phyloP scores from a whole-genome alignment of 2,113 vertebrate species.

The Lamprotornis superbus region DNA sequence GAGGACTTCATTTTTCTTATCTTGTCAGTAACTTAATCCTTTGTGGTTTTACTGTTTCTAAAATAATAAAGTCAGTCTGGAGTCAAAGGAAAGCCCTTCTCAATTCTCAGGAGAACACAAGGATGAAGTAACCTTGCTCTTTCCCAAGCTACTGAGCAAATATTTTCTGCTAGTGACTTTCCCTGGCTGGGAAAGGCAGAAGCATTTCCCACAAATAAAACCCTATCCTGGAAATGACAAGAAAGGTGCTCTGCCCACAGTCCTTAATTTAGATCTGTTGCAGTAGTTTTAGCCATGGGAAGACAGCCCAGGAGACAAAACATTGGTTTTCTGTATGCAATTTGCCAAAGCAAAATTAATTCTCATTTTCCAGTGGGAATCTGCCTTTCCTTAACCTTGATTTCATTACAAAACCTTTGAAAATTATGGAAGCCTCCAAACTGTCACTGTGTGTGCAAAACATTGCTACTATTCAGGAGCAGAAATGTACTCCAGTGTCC shows the following conservation, averaged over 20 bases:
- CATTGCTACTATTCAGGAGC: neutral
- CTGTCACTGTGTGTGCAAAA: neutral
- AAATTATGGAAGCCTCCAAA: neutral
- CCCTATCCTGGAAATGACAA: neutral
- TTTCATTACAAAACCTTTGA: neutral
- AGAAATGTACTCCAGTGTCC: neutral
- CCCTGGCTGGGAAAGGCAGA: neutral
- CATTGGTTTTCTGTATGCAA: neutral
- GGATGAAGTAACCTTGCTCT: constrained; percentile 30
- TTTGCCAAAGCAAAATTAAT: constrained; percentile 6
- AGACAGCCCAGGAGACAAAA: neutral
- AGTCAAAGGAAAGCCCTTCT: constrained; percentile 41
- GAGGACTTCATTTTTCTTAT: constrained; percentile 51
- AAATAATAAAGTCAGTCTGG: constrained; percentile 9
- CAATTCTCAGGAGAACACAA: constrained; percentile 17
- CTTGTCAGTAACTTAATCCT: constrained; percentile 44
- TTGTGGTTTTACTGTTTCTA: constrained; percentile 10
- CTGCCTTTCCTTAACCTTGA: neutral
- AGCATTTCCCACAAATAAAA: neutral
- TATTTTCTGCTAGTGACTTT: neutral
- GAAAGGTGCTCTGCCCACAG: neutral
- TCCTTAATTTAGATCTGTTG: neutral
- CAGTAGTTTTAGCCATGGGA: neutral
- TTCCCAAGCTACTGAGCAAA: neutral
- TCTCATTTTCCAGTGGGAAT: neutral